Conservation (phyloP, 1,140 invertebrate species). For the Bombus huntii region DNA sequence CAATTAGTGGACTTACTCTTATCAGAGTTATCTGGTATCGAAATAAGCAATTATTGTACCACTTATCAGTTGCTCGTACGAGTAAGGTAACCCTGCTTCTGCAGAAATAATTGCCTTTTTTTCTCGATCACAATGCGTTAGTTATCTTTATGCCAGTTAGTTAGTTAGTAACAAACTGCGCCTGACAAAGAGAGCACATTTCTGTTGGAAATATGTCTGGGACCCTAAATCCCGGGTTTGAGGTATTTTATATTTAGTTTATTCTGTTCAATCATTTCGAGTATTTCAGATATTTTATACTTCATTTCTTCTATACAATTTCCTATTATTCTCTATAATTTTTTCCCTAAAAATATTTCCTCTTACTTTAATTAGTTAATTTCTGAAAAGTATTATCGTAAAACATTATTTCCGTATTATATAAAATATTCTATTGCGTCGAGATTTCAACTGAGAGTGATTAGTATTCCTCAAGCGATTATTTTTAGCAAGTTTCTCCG, state of each 20-base stretch:
- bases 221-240: slow-evolving; percentile 41
- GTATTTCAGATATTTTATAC: no score
- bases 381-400: not conserved
- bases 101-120: slow-evolving; percentile 15
- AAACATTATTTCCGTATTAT: not conserved
- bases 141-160: slow-evolving; percentile 11
- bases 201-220: slow-evolving; percentile 50
- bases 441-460: not conserved
- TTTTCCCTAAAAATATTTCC: not conserved
- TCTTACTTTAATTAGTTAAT: no score
- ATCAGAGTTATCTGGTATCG: slow-evolving; percentile 47
- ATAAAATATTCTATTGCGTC: not conserved
- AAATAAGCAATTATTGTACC: slow-evolving; percentile 13
- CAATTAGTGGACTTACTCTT: not conserved
- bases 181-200: slow-evolving; percentile 6
- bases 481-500: not conserved
- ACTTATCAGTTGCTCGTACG: not conserved
- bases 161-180: slow-evolving; percentile 24
- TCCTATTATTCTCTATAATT: no score
- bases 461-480: not conserved
- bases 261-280: not conserved
- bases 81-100: not conserved
- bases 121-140: not conserved
- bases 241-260: slow-evolving; percentile 49
- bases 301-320: not conserved